Evolutionary conservation across 2,888 invertebrate genomes (phyloP).

Genomic region (Listrodromus nycthemerus): DNA sequence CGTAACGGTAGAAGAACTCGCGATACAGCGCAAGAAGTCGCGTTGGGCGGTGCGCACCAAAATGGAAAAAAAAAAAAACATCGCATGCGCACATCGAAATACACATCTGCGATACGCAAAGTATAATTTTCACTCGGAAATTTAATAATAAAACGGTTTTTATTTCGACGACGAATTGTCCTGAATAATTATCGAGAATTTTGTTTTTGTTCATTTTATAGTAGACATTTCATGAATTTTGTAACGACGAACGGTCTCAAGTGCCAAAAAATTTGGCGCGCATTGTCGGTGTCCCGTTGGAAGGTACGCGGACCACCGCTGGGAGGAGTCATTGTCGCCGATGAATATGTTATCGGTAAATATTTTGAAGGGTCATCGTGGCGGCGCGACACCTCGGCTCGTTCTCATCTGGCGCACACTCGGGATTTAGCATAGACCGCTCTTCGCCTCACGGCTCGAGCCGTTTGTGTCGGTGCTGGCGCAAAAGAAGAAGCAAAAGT

Average conservation of each 20-base stretch:
- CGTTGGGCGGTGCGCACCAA: neutral
- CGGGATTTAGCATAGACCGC: conserved; percentile 25
- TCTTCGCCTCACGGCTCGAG: conserved; percentile 6
- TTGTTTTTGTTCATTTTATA: no score
- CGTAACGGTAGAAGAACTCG: conserved; percentile 53
- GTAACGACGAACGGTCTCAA: conserved; percentile 30
- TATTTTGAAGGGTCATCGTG: conserved; percentile 54
- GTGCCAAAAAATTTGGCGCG: conserved; percentile 20
- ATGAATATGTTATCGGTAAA: conserved; percentile 63
- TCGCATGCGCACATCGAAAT: neutral
- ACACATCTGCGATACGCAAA: neutral
- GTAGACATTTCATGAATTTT: conserved; percentile 12
- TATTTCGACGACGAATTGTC: no score
- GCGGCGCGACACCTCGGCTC: conserved; percentile 12
- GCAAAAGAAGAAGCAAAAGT: conserved; percentile 23
- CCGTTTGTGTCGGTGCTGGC: conserved; percentile 33
- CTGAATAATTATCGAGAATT: no score
- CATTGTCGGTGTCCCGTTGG: conserved; percentile 4
- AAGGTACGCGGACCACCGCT: neutral
- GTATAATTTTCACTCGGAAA: neutral
- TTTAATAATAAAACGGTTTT: neutral
- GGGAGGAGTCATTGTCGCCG: conserved; percentile 48
- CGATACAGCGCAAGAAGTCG: conserved; percentile 38
- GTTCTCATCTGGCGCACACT: conserved; percentile 37
- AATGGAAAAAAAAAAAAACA: conserved; percentile 13